Base-by-base conservation (phyloP, 2,888 invertebrate species). In the Theodoxus fluviatilis region DNA sequence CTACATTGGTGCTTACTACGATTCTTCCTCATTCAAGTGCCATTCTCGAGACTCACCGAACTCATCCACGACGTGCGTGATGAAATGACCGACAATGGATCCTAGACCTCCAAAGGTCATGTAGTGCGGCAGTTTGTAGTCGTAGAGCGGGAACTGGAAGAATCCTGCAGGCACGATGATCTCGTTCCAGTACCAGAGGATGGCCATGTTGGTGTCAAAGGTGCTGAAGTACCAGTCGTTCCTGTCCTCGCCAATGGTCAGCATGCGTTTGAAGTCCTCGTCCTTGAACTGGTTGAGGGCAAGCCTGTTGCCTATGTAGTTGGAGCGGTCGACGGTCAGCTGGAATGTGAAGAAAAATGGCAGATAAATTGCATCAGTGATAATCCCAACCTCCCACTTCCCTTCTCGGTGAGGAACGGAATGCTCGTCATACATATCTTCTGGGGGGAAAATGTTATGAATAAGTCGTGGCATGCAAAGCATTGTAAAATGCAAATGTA, bases 281-380 rank as follows among this genome's bases (percentile, higher is more conserved):
- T 87, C 84, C 43, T 87, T 79, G 78, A 90, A 90, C 15, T 79
- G 78, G 47, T 89, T 87, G 0, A 88, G 87, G 74, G 88, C 87
- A 52, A 88, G 83, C 3, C 90, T 82, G 79, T 90, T 90, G 71
- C 87, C 86, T 78, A 90, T 90, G 74, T 90, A 89, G 78, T 90
- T 89, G 22, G 87, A 84, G 75, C 87, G 88, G 76, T 90, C 87
- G 52, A 90, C 86, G 35, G 83, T 85, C 64, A 90, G 77, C 90
- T 91, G 81, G n/a, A n/a, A n/a, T n/a, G n/a, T n/a, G n/a, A n/a
- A n/a, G n/a, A n/a, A n/a, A n/a, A n/a, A n/a, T n/a, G n/a, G n/a
- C n/a, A n/a, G n/a, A n/a, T n/a, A n/a, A n/a, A n/a, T n/a, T n/a
- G n/a, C n/a, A n/a, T n/a, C n/a, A n/a, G n/a, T n/a, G n/a, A n/a